A percentile compares a stretch with the other conserved stretches of the same genome.
phyloP scores from a whole-genome alignment of 2,888 invertebrate genomes.

The Cosmia trapezina region DNA sequence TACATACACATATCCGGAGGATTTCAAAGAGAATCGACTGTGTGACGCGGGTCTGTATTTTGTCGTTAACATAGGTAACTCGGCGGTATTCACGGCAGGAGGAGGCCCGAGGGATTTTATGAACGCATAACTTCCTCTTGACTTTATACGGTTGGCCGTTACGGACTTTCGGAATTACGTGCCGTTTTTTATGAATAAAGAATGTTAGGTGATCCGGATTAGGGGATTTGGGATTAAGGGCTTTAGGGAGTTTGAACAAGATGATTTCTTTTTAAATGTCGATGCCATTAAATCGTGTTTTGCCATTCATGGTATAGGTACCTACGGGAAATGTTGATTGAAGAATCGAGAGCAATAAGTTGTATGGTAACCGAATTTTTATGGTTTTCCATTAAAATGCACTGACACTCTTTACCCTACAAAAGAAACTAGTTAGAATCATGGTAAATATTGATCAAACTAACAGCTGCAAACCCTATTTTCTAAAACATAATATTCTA shows the following conservation, averaged over 20 bases:
- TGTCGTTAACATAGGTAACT: slow-evolving; percentile 52
- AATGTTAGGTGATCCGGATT: slow-evolving; percentile 16
- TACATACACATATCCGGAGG: slow-evolving; percentile 49
- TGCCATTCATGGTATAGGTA: not conserved
- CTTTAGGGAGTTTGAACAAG: slow-evolving; percentile 16
- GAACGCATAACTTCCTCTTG: slow-evolving; percentile 60
- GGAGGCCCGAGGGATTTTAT: slow-evolving; percentile 55
- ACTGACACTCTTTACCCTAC: too few species aligned
- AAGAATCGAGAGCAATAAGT: not conserved
- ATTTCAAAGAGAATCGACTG: slow-evolving; percentile 54
- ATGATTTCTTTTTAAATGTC: slow-evolving; percentile 1
- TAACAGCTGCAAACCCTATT: too few species aligned
- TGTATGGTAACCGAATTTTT: not conserved
- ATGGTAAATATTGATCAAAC: too few species aligned
- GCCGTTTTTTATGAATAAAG: slow-evolving; percentile 36
- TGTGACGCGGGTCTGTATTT: slow-evolving; percentile 62
- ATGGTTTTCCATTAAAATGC: not conserved
- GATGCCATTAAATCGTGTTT: not conserved
- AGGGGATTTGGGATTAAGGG: slow-evolving; percentile 7
- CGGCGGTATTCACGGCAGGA: slow-evolving; percentile 42
- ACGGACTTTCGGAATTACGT: slow-evolving; percentile 52
- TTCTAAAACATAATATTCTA: too few species aligned
- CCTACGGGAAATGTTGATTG: not conserved
- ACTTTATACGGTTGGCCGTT: slow-evolving; percentile 51
- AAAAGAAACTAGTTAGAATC: too few species aligned